Conservation (phyloP, 37 sponge, comb jelly and placozoan species). For the Cliona cf. orientalis region DNA sequence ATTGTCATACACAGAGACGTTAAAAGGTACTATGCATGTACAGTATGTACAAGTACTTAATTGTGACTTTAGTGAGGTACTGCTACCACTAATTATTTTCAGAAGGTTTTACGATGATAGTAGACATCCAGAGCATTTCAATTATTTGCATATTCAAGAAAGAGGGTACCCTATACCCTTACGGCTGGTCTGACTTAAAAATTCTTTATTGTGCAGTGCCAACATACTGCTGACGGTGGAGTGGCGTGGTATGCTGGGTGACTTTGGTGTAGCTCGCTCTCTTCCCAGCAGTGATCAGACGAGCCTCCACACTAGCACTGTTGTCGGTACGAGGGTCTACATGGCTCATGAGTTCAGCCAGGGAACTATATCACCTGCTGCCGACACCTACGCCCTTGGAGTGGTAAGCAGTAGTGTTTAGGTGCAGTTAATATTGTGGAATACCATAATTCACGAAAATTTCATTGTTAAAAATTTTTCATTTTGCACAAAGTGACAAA, state of each 20-base stretch:
- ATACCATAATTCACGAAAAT: too few species aligned
- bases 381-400: constrained; percentile 67
- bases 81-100: too few species aligned
- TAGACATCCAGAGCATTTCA: too few species aligned
- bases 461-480: too few species aligned
- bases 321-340: constrained; percentile 58
- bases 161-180: too few species aligned
- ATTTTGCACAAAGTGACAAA: too few species aligned
- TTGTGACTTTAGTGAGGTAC: too few species aligned
- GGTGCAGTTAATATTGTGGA: neutral
- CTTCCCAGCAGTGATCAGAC: constrained; percentile 1
- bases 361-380: constrained; percentile 33
- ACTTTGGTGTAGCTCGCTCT: constrained; percentile 61
- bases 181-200: too few species aligned
- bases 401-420: too few species aligned
- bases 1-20: constrained; percentile 65
- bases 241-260: constrained; percentile 54
- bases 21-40: constrained; percentile 44
- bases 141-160: too few species aligned
- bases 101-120: too few species aligned
- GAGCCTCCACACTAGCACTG: constrained; percentile 36
- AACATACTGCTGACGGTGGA: constrained; percentile 49
- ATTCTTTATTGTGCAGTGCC: constrained; percentile 40
- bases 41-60: too few species aligned
- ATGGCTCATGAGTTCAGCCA: constrained; percentile 52